A percentile compares a stretch with the other conserved stretches of the same genome.
Conservation (phyloP, 2,888 invertebrate genomes). For the Lasioglossum marginatum region DNA sequence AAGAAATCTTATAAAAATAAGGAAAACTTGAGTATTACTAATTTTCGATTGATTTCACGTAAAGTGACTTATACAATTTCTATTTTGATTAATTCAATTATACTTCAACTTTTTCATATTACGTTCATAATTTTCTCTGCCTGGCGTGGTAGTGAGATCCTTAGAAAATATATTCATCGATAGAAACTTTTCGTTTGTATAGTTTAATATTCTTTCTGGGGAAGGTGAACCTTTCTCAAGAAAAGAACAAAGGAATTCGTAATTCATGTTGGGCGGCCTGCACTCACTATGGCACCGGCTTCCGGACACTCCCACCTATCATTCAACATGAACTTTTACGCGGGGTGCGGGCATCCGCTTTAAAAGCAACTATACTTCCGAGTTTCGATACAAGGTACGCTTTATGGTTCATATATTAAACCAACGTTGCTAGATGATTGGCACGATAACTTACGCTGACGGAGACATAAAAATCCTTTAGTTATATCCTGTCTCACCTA, state of each 20-base stretch:
- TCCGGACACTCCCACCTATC: slow-evolving; percentile 68
- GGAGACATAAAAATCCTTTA: slow-evolving; percentile 18
- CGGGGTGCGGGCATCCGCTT: slow-evolving; percentile 58
- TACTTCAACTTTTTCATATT: background rate
- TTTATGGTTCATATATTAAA: slow-evolving; percentile 47
- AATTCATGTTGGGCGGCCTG: slow-evolving; percentile 57
- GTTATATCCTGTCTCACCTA: slow-evolving; percentile 2
- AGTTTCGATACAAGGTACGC: slow-evolving; percentile 55
- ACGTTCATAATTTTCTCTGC: background rate
- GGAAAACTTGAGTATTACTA: background rate
- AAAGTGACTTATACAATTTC: background rate
- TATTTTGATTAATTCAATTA: background rate
- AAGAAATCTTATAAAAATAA: background rate
- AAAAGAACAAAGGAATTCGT: slow-evolving; percentile 67
- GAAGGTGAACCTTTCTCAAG: slow-evolving; percentile 41
- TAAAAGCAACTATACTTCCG: slow-evolving; percentile 65
- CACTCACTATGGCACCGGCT: slow-evolving; percentile 50
- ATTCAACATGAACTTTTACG: slow-evolving; percentile 62
- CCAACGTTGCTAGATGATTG: slow-evolving; percentile 25
- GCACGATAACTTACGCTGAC: slow-evolving; percentile 12
- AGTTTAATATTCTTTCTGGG: slow-evolving; percentile 45
- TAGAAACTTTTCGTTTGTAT: slow-evolving; percentile 31
- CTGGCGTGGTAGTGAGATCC: background rate
- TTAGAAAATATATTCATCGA: slow-evolving; percentile 31
- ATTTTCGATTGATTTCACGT: background rate